Base-by-base conservation (phyloP, 1,140 invertebrate genomes). In the Apis cerana region DNA sequence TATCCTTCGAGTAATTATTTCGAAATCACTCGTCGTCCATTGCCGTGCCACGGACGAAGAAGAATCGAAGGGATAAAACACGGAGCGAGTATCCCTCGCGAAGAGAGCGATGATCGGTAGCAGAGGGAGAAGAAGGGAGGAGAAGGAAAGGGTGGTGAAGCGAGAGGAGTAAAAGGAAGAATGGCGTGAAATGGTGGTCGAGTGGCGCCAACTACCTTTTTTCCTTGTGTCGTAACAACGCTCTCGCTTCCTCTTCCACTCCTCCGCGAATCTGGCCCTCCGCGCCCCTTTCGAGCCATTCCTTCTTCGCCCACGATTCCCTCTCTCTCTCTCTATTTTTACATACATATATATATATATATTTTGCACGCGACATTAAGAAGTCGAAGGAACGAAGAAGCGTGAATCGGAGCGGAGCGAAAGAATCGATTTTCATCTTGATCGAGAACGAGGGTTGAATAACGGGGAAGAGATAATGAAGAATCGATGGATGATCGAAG, bases 141-240 rank as follows among this genome's bases (percentile, higher is more conserved):
- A n/a, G 48, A n/a, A 1, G 17, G 4, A 43, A 72, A 56, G 70
- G n/a, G 52, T 58, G 54, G 27, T 21, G 13, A 43, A 58, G 48
- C 52, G 19, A 58, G 27, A 71, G 21, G 69, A 56, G 33, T 0
- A 23, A 19, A 54, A 54, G 52, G 27, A 58, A 74, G 5, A 23
- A 8, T n/a, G 71, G 70, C 23, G 70, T 72, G 70, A 72, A 33
- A 72, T 58, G 70, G 52, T 72, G 70, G 54, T 58, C 27, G 70
- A 72, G 70, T 72, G 70, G 70, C 70, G 52, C 54, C 70, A 72
- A 54, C n/a, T 58, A 72, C 23, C 70, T 72, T 33, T 27, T 72
- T 58, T 13, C 52, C 23, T 72, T 58, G 21, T 72, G 50, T 52
- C 52, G 52, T 56, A 71, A 71, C 54, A 33, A 72, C 70, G 54